phyloP scores from a whole-genome alignment of 1,140 invertebrate genomes.

The Aphelinus certus region DNA sequence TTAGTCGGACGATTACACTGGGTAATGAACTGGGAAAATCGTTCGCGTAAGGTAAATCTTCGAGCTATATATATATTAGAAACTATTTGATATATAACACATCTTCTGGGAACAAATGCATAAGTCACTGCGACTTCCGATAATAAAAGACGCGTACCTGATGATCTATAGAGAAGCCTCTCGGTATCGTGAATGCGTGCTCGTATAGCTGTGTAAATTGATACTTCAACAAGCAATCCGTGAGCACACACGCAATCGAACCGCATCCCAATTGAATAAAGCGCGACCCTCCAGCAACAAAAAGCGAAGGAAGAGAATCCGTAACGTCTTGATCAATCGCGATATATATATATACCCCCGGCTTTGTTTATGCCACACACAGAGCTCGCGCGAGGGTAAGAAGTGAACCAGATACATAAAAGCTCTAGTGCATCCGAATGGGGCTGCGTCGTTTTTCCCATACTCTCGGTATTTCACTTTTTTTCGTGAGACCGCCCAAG shows the following conservation, averaged over 20 bases:
- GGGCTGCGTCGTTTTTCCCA: conserved; percentile 13
- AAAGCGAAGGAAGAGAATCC: conserved; percentile 6
- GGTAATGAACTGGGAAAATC: no score
- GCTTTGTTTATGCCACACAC: conserved; percentile 13
- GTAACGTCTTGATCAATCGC: conserved; percentile 30
- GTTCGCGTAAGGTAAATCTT: no score
- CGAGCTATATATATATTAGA: no score
- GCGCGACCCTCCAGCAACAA: background rate
- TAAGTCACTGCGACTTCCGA: no score
- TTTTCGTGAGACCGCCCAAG: conserved; percentile 1
- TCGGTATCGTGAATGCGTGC: background rate
- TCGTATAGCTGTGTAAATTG: background rate
- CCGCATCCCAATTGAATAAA: background rate
- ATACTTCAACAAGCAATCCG: background rate
- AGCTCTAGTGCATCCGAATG: conserved; percentile 21
- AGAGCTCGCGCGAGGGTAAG: no score
- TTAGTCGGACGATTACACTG: no score
- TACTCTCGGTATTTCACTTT: background rate
- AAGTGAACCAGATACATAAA: conserved; percentile 9
- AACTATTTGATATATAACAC: no score
- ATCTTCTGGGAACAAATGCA: no score
- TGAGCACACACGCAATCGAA: background rate
- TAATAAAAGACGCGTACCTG: no score
- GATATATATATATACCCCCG: background rate
- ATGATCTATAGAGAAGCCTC: background rate